Evolutionary conservation across 1,140 invertebrate genomes (phyloP).

Genomic region (Chelonus insularis): DNA sequence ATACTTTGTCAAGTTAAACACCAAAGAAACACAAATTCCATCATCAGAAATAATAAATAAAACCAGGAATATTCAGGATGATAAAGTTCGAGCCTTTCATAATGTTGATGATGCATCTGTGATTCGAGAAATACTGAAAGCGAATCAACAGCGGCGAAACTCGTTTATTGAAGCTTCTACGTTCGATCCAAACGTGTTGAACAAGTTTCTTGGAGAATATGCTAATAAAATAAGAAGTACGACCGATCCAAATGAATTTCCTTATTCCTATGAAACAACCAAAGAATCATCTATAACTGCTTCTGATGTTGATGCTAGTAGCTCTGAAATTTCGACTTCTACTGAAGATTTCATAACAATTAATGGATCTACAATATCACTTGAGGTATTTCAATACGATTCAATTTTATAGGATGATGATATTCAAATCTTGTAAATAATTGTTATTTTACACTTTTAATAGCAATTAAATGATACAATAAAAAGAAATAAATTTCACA

Average conservation of each 20-base stretch:
- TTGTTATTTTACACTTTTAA: slow-evolving; percentile 14
- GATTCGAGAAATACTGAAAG: slow-evolving; percentile 28
- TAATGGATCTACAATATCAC: neutral
- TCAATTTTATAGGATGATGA: too few species aligned
- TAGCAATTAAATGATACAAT: slow-evolving; percentile 52
- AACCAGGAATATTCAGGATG: neutral
- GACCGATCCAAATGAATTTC: slow-evolving; percentile 44
- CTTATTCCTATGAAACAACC: slow-evolving; percentile 55
- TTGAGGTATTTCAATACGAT: slow-evolving; percentile 24
- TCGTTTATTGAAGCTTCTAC: slow-evolving; percentile 50
- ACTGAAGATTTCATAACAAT: slow-evolving; percentile 3
- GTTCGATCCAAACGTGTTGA: slow-evolving; percentile 60
- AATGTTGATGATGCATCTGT: slow-evolving; percentile 27
- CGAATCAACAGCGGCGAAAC: slow-evolving; percentile 34
- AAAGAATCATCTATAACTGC: neutral
- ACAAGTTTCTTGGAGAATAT: slow-evolving; percentile 65
- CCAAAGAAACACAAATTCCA: slow-evolving; percentile 25
- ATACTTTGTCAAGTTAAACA: slow-evolving; percentile 37
- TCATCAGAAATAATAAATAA: neutral
- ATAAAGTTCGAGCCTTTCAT: slow-evolving; percentile 27
- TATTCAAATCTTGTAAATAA: slow-evolving; percentile 3
- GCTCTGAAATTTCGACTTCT: neutral
- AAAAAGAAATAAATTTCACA: slow-evolving; percentile 56
- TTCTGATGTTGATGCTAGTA: neutral
- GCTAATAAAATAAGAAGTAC: slow-evolving; percentile 61